Percentiles rank a stretch among this genome's conserved stretches.
Conservation (phyloP, 2,888 invertebrate genomes). For the Augiades crinisus region DNA sequence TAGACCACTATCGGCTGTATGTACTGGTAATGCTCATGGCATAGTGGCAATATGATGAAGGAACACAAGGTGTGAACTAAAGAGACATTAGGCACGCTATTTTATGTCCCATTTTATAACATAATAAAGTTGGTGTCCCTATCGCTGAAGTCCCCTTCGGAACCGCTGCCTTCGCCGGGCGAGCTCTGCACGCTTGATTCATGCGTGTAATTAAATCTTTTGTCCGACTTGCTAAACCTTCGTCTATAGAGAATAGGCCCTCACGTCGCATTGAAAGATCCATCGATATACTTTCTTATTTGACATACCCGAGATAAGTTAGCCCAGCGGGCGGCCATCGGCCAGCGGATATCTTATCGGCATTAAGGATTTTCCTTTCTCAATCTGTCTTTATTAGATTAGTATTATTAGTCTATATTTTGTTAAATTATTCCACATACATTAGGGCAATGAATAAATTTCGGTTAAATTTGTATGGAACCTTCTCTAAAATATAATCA, state of each 20-base stretch:
- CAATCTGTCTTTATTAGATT: conserved; percentile 8
- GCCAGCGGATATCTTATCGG: conserved; percentile 44
- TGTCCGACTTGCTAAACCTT: conserved; percentile 64
- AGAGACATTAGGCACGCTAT: not conserved
- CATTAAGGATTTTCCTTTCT: conserved; percentile 59
- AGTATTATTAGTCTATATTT: no score
- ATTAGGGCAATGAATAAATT: no score
- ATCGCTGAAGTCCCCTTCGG: conserved; percentile 37
- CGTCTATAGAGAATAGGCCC: conserved; percentile 34
- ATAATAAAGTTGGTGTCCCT: not conserved
- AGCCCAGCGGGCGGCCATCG: no score
- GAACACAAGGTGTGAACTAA: no score
- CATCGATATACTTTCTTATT: conserved; percentile 60
- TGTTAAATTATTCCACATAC: no score
- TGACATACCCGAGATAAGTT: conserved; percentile 53
- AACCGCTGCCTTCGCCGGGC: conserved; percentile 38
- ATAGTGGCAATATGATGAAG: no score
- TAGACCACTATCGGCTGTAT: no score
- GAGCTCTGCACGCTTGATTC: conserved; percentile 66
- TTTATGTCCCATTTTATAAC: conserved; percentile 7
- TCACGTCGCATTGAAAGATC: conserved; percentile 54
- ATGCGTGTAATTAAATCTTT: conserved; percentile 81
- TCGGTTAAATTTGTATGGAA: no score
- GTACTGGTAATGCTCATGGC: no score
- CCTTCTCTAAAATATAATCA: no score